Conservation (phyloP, 2,888 invertebrate genomes). For the Platerodrilus igneus region DNA sequence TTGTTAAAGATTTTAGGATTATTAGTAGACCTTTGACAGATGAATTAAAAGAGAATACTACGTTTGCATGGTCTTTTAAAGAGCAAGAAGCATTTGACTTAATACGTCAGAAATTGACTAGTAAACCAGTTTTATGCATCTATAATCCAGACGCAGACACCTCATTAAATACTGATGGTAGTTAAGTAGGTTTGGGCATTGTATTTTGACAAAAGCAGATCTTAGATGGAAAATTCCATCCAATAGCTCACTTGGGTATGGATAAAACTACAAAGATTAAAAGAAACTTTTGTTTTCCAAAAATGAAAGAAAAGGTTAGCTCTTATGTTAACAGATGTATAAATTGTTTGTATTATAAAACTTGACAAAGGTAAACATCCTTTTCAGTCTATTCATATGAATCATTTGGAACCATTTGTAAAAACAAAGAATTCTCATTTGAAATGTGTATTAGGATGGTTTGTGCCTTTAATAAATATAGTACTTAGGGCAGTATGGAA, state of each 20-base stretch:
- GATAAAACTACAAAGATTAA: too few relatives aligned
- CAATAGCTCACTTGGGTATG: slow-evolving; percentile 10
- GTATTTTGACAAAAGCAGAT: slow-evolving; percentile 27
- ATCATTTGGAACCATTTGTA: too few relatives aligned
- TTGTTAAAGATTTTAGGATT: slow-evolving; percentile 25
- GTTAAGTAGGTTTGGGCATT: slow-evolving; percentile 24
- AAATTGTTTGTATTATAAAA: too few relatives aligned
- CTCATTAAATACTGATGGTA: slow-evolving; percentile 29
- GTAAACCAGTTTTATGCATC: slow-evolving; percentile 27
- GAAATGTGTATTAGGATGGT: too few relatives aligned
- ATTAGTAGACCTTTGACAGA: slow-evolving; percentile 27
- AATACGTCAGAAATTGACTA: slow-evolving; percentile 20
- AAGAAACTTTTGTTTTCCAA: too few relatives aligned
- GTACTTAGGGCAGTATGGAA: too few relatives aligned
- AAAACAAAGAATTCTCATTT: too few relatives aligned
- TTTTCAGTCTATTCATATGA: too few relatives aligned
- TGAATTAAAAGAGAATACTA: slow-evolving; percentile 23
- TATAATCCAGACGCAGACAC: slow-evolving; percentile 25
- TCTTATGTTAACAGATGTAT: too few relatives aligned
- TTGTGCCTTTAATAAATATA: too few relatives aligned
- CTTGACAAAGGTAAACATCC: too few relatives aligned
- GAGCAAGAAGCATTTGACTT: slow-evolving; percentile 25
- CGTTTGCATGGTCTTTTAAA: slow-evolving; percentile 23
- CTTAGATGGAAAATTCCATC: slow-evolving; percentile 5
- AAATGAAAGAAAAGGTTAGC: too few relatives aligned